phyloP scores from a whole-genome alignment of 2,113 vertebrate genomes.

The Brevimyrus niger region DNA sequence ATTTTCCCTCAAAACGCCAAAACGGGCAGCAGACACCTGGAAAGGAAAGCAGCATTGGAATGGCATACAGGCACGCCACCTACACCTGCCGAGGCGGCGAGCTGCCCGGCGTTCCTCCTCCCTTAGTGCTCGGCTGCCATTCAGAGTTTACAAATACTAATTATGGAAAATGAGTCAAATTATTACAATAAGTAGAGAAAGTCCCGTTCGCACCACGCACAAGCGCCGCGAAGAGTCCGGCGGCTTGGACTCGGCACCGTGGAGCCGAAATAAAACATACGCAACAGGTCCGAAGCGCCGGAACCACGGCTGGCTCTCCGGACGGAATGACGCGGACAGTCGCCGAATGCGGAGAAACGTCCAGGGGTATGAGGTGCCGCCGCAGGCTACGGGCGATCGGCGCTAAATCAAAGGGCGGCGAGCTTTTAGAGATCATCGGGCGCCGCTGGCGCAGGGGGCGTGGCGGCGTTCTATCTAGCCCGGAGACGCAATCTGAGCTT shows the following conservation, averaged over 20 bases:
- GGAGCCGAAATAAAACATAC: constrained; percentile 54
- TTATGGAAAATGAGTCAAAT: not conserved
- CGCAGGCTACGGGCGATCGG: not conserved
- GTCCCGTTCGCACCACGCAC: not conserved
- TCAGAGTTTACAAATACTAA: not conserved
- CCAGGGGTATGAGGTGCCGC: not conserved
- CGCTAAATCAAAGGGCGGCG: not conserved
- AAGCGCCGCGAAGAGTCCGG: not conserved
- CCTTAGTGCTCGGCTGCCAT: not conserved
- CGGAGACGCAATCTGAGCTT: not conserved
- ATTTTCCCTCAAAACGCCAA: constrained; percentile 9
- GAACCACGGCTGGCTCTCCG: not conserved
- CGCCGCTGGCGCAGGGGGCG: not conserved
- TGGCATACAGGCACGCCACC: not conserved
- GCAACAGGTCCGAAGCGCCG: constrained; percentile 50
- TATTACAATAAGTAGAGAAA: not conserved
- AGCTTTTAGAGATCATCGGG: not conserved
- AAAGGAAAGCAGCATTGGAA: not conserved
- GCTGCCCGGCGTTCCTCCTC: not conserved
- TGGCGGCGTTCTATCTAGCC: not conserved
- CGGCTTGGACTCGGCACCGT: not conserved
- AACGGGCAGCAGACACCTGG: not conserved
- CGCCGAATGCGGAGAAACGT: not conserved
- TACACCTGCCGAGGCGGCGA: constrained; percentile 9
- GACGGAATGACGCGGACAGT: not conserved